Conservation (phyloP, 1,140 invertebrate genomes). For the Mizuhopecten yessoensis region DNA sequence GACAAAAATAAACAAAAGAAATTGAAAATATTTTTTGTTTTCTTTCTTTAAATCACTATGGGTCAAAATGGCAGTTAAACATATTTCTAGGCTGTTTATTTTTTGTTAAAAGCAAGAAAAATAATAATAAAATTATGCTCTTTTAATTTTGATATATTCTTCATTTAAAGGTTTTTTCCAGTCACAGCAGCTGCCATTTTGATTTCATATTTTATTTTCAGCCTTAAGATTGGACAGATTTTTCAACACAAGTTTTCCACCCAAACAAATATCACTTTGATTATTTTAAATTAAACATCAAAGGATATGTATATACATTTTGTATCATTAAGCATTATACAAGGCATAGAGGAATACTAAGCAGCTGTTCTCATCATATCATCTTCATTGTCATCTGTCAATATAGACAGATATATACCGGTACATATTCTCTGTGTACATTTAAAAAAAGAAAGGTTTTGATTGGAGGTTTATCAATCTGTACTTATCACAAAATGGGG, state of each 20-base stretch:
- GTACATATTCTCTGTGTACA: neutral
- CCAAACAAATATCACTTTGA: neutral
- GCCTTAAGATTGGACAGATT: no score
- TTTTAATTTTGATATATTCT: neutral
- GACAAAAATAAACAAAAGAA: constrained; percentile 5
- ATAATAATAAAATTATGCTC: neutral
- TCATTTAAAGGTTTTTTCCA: neutral
- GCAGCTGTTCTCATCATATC: no score
- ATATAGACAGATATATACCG: no score
- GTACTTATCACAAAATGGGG: no score
- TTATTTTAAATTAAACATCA: neutral
- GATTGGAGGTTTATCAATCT: no score
- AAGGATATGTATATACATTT: neutral
- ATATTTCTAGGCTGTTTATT: neutral
- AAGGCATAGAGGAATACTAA: constrained; percentile 1
- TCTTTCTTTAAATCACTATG: constrained; percentile 26
- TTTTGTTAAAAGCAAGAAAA: neutral
- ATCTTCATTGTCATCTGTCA: neutral
- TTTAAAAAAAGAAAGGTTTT: no score
- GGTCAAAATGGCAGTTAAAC: constrained; percentile 4
- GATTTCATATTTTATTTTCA: constrained; percentile 8
- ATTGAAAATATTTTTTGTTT: constrained; percentile 23
- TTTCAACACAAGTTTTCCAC: neutral
- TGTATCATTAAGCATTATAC: neutral
- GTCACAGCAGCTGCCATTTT: constrained; percentile 14